Percentiles rank a stretch among this genome's conserved stretches.
phyloP scores from a whole-genome alignment of 2,113 vertebrate species.

The Sitta europaea region DNA sequence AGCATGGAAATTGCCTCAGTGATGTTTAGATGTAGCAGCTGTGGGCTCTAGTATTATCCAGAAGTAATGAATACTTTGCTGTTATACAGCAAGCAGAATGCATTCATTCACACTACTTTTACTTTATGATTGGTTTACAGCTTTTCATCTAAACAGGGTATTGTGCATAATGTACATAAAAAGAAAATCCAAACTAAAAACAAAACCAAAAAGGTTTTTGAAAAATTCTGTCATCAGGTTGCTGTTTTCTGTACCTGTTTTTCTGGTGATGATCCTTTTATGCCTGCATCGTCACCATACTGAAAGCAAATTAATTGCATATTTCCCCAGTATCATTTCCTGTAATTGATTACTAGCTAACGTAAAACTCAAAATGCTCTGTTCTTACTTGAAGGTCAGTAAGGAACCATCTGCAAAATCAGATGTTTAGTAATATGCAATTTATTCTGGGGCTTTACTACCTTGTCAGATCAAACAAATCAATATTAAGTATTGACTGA shows the following conservation, averaged over 20 bases:
- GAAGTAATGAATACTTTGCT: background rate
- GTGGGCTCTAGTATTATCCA: background rate
- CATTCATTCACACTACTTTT: background rate
- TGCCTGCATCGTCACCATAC: background rate
- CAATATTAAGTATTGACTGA: background rate
- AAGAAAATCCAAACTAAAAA: background rate
- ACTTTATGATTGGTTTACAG: background rate
- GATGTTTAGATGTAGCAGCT: background rate
- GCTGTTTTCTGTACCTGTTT: background rate
- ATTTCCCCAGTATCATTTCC: background rate
- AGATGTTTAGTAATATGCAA: background rate
- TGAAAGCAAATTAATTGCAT: background rate
- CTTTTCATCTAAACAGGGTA: background rate
- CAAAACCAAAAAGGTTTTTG: background rate
- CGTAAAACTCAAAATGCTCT: background rate
- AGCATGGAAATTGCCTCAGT: background rate
- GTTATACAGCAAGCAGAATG: background rate
- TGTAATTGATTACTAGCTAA: background rate
- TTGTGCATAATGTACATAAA: background rate
- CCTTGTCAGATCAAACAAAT: background rate
- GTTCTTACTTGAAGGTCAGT: background rate
- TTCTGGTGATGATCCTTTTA: background rate
- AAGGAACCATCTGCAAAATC: background rate
- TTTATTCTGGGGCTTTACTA: background rate
- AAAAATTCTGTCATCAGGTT: background rate